Evolutionary conservation across 2,888 invertebrate species (phyloP).

Genomic region (Cyclophora albipunctata): DNA sequence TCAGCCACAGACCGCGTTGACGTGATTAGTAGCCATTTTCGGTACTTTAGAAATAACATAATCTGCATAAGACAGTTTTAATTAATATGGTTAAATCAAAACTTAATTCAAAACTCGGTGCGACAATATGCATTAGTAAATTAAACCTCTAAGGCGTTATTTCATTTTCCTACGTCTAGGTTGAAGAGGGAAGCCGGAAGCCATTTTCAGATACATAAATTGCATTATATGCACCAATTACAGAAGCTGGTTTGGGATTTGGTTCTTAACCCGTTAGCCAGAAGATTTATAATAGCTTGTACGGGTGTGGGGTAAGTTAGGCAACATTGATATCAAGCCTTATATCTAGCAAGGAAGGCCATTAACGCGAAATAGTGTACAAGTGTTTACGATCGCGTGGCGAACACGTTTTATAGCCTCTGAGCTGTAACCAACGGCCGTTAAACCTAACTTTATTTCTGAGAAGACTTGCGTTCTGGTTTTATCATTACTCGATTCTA

Average conservation of each 20-base stretch:
- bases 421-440: conserved; percentile 29
- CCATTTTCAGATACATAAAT: conserved; percentile 36
- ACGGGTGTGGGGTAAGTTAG: background rate
- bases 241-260: too few species aligned
- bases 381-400: conserved; percentile 58
- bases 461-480: background rate
- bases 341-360: conserved; percentile 17
- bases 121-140: too few species aligned
- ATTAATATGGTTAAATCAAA: too few species aligned
- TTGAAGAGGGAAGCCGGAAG: conserved; percentile 23
- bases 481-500: too few species aligned
- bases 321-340: conserved; percentile 2
- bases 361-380: conserved; percentile 28
- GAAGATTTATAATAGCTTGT: conserved; percentile 3
- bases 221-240: conserved; percentile 30
- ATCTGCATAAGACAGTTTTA: too few species aligned
- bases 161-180: too few species aligned
- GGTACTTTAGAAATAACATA: too few species aligned
- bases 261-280: background rate
- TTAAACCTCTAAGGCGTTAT: too few species aligned
- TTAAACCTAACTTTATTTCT: conserved; percentile 18
- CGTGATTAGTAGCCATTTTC: too few species aligned
- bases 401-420: conserved; percentile 44
- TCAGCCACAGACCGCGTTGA: too few species aligned
- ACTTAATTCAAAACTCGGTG: too few species aligned